Conservation (phyloP, 2,113 vertebrate genomes). For the Neogale vison region DNA sequence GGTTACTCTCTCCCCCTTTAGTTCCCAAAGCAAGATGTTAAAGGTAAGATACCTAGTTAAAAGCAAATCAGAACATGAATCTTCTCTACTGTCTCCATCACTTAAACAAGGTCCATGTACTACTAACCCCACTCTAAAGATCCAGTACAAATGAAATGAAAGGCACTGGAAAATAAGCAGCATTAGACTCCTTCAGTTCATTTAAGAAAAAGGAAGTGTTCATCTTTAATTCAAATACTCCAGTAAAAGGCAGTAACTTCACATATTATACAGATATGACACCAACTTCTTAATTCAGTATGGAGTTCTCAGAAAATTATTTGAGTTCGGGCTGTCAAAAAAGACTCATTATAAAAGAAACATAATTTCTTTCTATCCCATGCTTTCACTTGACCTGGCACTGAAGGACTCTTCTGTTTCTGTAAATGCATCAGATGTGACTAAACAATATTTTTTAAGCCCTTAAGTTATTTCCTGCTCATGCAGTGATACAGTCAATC, state of each 20-base stretch:
- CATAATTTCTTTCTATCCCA: conserved; percentile 37
- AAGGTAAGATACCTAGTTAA: background rate
- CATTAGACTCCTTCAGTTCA: background rate
- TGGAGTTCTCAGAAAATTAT: conserved; percentile 33
- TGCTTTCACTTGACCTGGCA: background rate
- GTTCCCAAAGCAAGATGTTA: conserved; percentile 13
- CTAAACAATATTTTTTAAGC: background rate
- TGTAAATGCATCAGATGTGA: conserved; percentile 8
- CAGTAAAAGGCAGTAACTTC: conserved; percentile 5
- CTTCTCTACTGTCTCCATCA: background rate
- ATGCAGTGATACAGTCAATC: background rate
- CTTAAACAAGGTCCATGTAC: background rate
- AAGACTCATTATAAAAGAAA: conserved; percentile 46
- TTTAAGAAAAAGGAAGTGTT: conserved; percentile 23
- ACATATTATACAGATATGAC: background rate
- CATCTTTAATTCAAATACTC: background rate
- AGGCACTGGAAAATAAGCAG: background rate
- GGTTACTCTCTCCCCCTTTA: background rate
- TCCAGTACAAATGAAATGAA: background rate
- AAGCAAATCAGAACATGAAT: conserved; percentile 32
- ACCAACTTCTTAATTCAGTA: conserved; percentile 47
- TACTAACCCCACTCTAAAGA: background rate
- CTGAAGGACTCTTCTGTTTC: conserved; percentile 37
- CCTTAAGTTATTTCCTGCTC: conserved; percentile 13
- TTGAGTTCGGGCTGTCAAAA: conserved; percentile 34